Percentiles rank a stretch among this genome's conserved stretches.
Evolutionary conservation across 2,888 invertebrate species (phyloP).

Genomic region (Punctoribates punctum): DNA sequence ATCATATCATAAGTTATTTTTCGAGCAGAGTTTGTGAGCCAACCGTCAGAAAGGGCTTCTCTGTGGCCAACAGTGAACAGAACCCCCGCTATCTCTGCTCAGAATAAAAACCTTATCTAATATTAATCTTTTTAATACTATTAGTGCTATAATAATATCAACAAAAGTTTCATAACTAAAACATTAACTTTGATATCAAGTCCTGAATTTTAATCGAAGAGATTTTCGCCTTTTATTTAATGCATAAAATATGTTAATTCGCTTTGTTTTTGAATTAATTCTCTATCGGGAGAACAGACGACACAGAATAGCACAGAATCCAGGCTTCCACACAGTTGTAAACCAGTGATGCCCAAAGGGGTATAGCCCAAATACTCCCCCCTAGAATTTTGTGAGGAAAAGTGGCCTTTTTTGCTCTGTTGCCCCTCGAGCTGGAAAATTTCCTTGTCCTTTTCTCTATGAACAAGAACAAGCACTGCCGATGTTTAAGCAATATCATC

Average conservation of each 20-base stretch:
- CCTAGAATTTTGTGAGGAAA: no score
- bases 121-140: conserved; percentile 21
- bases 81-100: not conserved
- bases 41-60: not conserved
- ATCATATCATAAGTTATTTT: conserved; percentile 11
- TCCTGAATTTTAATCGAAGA: not conserved
- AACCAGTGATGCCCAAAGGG: no score
- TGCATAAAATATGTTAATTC: conserved; percentile 25
- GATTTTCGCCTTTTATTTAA: conserved; percentile 8
- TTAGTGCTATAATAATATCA: not conserved
- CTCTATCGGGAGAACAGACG: conserved; percentile 12
- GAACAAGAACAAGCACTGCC: no score
- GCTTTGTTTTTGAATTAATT: not conserved
- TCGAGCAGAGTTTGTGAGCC: not conserved
- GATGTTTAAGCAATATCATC: no score
- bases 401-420: no score
- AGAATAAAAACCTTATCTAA: not conserved
- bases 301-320: no score
- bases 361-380: no score
- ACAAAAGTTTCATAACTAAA: not conserved
- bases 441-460: no score
- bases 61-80: not conserved
- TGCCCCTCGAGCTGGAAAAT: no score
- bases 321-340: no score
- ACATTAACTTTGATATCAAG: not conserved